These are phyloP conservation scores for Megaceryle maxima DNA, from an alignment of 2,113 vertebrate genomes.

Conservation along the genomic window DNA sequence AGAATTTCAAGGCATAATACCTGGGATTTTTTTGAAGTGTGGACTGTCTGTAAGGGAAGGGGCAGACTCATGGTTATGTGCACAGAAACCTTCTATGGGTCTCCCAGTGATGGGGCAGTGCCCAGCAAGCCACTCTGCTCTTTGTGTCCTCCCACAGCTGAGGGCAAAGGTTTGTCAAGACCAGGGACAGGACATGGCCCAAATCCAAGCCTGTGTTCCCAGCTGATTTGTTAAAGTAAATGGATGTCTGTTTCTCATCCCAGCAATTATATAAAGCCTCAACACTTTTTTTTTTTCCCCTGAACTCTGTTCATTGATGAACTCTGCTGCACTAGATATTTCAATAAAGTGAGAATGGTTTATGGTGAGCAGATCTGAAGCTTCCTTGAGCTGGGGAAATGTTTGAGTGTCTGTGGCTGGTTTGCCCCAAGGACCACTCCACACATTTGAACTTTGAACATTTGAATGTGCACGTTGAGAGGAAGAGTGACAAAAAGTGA, in stretches of 20 bases:
- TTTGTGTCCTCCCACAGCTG: rapidly evolving
- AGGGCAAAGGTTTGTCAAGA: neutral
- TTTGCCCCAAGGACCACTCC: neutral
- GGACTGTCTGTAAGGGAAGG: neutral
- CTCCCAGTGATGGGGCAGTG: neutral
- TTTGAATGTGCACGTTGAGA: neutral
- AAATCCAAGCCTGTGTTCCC: neutral
- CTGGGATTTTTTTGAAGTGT: neutral
- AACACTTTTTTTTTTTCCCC: neutral
- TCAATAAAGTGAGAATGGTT: neutral
- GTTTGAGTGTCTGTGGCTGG: neutral
- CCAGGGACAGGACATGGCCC: neutral
- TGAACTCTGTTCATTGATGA: neutral
- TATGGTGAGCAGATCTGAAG: neutral
- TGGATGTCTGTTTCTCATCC: neutral
- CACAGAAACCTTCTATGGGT: neutral
- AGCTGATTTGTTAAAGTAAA: neutral
- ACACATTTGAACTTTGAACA: neutral
- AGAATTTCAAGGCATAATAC: neutral
- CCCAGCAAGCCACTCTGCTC: neutral
- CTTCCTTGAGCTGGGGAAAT: neutral
- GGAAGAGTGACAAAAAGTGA: neutral
- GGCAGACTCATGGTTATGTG: neutral
- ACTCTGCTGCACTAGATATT: neutral
- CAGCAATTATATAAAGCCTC: neutral